Percentiles rank a stretch among this genome's conserved stretches.
phyloP scores from a whole-genome alignment of 2,113 vertebrate species.

The Syngnathoides biaculeatus region DNA sequence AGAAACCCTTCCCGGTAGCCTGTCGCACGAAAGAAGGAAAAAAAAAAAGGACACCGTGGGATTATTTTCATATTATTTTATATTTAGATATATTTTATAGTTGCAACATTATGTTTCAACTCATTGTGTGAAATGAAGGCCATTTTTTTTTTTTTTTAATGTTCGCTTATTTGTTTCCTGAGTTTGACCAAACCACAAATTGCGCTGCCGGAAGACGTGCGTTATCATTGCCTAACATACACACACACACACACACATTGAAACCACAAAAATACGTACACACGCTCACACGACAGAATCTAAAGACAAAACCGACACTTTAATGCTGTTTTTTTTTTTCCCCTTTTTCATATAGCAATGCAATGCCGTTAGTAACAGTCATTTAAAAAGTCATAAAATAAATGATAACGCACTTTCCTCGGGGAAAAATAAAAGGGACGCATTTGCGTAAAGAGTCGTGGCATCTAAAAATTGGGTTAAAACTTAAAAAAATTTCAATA shows the following conservation, averaged over 20 bases:
- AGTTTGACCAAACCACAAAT: slow-evolving; percentile 14
- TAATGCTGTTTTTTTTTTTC: not conserved
- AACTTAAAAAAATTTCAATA: too few species aligned
- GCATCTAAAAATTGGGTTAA: too few species aligned
- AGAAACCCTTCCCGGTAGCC: slow-evolving; percentile 93
- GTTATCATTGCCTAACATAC: slow-evolving; percentile 6
- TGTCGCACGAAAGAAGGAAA: slow-evolving; percentile 36
- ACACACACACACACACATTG: not conserved
- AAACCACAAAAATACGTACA: slow-evolving; percentile 3
- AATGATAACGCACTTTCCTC: not conserved
- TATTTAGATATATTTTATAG: too few species aligned
- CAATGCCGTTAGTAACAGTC: not conserved
- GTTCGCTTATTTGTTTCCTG: not conserved
- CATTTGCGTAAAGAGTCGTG: not conserved
- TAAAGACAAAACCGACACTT: not conserved
- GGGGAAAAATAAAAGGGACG: not conserved
- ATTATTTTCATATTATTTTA: too few species aligned
- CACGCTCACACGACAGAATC: not conserved
- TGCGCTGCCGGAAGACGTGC: slow-evolving; percentile 8
- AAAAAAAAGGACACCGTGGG: not conserved
- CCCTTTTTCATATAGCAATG: not conserved
- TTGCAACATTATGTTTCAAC: slow-evolving; percentile 7
- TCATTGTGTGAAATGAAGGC: slow-evolving; percentile 26
- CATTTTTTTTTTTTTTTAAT: not conserved
- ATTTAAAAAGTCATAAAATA: not conserved